Conservation (phyloP, 2,797 vertebrate species). For the Falco rusticolus region DNA sequence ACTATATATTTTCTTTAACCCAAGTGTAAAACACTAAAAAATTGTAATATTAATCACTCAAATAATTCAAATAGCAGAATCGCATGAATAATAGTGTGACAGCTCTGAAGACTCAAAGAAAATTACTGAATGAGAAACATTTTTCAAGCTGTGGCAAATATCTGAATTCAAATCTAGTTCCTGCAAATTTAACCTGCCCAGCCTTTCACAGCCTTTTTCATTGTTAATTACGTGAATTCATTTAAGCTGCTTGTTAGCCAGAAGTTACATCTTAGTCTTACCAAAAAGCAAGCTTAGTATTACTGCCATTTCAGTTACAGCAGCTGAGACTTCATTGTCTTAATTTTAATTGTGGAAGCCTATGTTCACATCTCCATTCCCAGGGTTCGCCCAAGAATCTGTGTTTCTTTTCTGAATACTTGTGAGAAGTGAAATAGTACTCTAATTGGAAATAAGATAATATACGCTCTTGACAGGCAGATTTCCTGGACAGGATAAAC, state of each 20-base stretch:
- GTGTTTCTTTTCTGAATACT: not conserved
- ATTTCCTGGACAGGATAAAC: not conserved
- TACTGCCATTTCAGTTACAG: not conserved
- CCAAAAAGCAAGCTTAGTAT: too few relatives aligned
- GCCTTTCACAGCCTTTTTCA: not conserved
- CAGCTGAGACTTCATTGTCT: not conserved
- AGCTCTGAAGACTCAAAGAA: not conserved
- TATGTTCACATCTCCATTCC: not conserved
- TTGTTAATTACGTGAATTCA: not conserved
- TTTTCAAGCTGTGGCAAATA: not conserved
- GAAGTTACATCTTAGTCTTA: not conserved
- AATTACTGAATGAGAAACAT: not conserved
- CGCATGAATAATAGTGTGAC: accelerated
- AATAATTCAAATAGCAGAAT: not conserved
- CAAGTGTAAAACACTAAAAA: not conserved
- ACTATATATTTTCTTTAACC: not conserved
- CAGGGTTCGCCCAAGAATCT: not conserved
- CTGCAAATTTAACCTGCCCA: not conserved
- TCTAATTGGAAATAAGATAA: too few relatives aligned
- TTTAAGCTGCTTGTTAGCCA: not conserved
- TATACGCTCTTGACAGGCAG: not conserved
- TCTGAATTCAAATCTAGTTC: not conserved
- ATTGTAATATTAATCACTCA: not conserved
- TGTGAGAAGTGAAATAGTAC: not conserved
- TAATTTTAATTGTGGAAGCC: not conserved